Conservation (phyloP, 2,113 vertebrate species). For the Lota lota region DNA sequence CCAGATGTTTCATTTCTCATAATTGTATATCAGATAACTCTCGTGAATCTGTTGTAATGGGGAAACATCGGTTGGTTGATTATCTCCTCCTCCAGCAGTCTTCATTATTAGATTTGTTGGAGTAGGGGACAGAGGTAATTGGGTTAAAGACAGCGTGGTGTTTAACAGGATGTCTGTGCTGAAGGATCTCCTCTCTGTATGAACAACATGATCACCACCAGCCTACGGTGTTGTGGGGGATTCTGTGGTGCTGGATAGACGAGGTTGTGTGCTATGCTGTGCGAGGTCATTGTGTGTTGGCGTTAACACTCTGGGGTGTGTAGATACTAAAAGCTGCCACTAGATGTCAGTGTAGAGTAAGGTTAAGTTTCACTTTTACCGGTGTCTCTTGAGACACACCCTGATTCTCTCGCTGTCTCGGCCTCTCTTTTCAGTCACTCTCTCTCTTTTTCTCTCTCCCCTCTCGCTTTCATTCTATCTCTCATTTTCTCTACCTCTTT, state of each 20-base stretch:
- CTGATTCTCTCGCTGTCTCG: constrained; percentile 17
- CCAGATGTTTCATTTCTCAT: too few species aligned
- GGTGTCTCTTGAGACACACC: constrained; percentile 50
- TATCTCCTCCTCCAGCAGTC: too few species aligned
- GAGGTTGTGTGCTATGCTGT: constrained; percentile 28
- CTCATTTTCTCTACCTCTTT: neutral
- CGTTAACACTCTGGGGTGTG: constrained; percentile 14
- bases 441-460: neutral
- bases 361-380: neutral
- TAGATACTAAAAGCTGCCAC: constrained; percentile 47
- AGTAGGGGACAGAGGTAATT: constrained; percentile 24
- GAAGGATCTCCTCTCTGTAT: neutral
- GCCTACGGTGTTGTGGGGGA: constrained; percentile 1
- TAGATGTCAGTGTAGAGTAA: constrained; percentile 50
- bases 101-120: neutral
- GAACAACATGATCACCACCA: neutral
- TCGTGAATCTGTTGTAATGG: too few species aligned
- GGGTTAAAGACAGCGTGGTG: neutral
- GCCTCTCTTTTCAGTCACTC: too few species aligned
- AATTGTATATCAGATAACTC: too few species aligned
- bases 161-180: constrained; percentile 24
- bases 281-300: neutral
- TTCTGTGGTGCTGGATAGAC: constrained; percentile 5
- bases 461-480: neutral
- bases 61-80: too few species aligned